Evolutionary conservation across 2,797 vertebrate species (phyloP).

Genomic region (Eulemur albifrons): DNA sequence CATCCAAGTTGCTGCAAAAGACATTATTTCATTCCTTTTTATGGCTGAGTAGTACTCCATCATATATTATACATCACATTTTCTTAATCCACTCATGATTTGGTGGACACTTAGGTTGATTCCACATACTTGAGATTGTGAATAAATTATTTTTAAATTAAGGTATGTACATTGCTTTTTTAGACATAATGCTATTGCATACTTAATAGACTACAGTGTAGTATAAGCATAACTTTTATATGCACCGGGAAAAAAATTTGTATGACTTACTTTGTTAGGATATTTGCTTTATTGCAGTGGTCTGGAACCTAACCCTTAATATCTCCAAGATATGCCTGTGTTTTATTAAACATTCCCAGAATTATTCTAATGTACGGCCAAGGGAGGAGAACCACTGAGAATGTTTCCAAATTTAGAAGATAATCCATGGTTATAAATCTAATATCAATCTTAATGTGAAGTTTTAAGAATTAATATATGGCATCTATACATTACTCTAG

Average conservation of each 20-base stretch:
- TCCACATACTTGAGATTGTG: no score
- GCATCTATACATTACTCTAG: background rate
- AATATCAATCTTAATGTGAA: background rate
- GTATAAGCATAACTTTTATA: background rate
- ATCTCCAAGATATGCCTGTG: background rate
- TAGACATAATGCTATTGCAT: background rate
- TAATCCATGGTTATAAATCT: background rate
- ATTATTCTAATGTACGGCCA: background rate
- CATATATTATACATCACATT: no score
- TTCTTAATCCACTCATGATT: no score
- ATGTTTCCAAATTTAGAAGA: background rate
- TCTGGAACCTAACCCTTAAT: background rate
- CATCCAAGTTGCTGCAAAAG: no score
- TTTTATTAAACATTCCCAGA: background rate
- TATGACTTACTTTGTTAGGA: background rate
- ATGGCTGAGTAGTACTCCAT: no score
- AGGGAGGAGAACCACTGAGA: background rate
- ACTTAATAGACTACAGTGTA: background rate
- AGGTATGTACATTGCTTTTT: background rate
- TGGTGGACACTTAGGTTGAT: no score
- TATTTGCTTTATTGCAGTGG: background rate
- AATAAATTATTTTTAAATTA: background rate
- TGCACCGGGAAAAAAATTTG: background rate
- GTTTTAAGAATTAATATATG: background rate
- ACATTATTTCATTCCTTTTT: no score